Base-by-base conservation (phyloP, 2,113 vertebrate species). In the Scolopax mira region DNA sequence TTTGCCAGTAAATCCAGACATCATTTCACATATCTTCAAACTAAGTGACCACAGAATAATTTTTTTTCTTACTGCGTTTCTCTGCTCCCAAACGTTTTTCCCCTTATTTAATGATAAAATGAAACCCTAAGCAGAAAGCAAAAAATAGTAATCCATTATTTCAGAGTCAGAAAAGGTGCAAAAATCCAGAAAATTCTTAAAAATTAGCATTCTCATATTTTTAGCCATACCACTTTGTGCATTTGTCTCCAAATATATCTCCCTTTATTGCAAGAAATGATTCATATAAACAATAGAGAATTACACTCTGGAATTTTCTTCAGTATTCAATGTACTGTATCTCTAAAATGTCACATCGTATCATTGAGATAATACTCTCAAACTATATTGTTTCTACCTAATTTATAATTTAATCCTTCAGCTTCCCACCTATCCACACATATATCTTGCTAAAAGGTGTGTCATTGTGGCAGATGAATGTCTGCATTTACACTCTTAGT, bases 11-110 rank as follows among this genome's bases (percentile, higher is more conserved):
- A 81, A 79, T 74, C 41, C 1, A 39, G 39, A 66, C 25, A 79
- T 93, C 35, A 42, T 90, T 89, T 80, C 75, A 80, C 41, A 49
- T 57, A 70, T 74, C 86, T 89, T 93, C 57, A 88, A 83, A 92
- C 33, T 28, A 65, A 74, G 23, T 58, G 17, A 41, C 27, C 27
- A 57, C 21, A 65, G 28, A 85, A 66, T 42, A 66, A 22, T n/a
- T 74, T 81, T 62, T 77, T 94, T 85, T 55, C 25, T 93, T 70
- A 44, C n/a, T 74, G 10, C 30, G 17, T 31, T 90, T 73, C 44
- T 81, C n/a, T 66, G 7, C 9, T 25, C 6, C 18, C 9, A 51
- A 83, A 69, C 3, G 49, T 41, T 15, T 6, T 4, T 3, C 1
- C 12, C 12, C 31, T 7, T 60, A 87, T 64, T 67, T 41, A 92